Evolutionary conservation across 1,140 invertebrate species (phyloP), one percentile per base, ranked within the genome.

Genomic region (Lucilia sericata): DNA sequence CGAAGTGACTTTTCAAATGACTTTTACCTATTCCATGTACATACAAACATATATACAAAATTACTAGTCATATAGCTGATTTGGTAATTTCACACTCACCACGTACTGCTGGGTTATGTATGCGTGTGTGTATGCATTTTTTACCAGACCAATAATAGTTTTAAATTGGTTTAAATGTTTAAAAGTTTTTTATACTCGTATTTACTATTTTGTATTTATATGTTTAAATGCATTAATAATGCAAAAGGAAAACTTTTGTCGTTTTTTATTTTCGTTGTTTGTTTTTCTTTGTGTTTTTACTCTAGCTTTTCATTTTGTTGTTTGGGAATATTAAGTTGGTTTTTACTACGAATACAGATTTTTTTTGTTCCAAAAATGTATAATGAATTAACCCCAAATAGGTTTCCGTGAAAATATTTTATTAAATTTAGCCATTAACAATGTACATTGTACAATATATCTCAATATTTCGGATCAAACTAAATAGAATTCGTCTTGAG

Each of bases 91-190:
- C 25, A 30, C 25, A 30, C 3, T 30, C 25, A 3, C 25, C 25
- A 30, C 25, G 25, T 2, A 30, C 25, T 30, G 25, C 3, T 30
- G 25, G 25, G 25, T 30, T 55, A n/a, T 55, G 51, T 55, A 55
- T 55, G 65, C n/a, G 65, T 70, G n/a, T 70, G 65, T 70, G 19
- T 70, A n/a, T 70, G 65, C 2, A 70, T 70, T 70, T 70, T 70
- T 70, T 70, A 70, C 65, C 65, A 70, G 65, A 70, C 65, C 60
- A 70, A 70, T 70, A 70, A 70, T 70, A 70, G 65, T 70, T 70
- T 70, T 70, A 70, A 70, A 70, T 70, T 70, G 65, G 65, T 70
- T 70, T 70, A 70, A 70, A 70, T 70, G 65, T 21, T 70, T 21
- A 70, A 70, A 70, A 70, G 5, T 21, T 70, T 70, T 70, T 70